These are phyloP conservation scores for Clusia tigrina DNA, from an alignment of 2,888 invertebrate species.

Conservation along the genomic window DNA sequence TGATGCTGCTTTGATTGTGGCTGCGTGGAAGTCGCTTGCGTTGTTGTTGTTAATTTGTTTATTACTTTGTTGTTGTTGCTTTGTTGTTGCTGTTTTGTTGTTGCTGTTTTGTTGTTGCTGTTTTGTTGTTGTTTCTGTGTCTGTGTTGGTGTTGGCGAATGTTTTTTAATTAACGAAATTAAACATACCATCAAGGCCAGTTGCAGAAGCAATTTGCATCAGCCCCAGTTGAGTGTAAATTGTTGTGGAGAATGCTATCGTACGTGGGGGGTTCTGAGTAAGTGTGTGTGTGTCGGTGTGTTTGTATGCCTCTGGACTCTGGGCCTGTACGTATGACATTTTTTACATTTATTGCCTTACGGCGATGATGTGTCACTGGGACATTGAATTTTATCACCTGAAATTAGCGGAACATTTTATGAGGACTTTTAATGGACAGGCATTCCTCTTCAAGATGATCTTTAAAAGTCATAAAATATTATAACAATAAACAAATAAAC, in stretches of 20 bases:
- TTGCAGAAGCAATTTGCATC: background rate
- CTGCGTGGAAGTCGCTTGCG: too few relatives aligned
- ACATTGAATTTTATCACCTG: background rate
- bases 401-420: background rate
- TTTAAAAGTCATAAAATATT: too few relatives aligned
- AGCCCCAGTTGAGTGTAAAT: background rate
- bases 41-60: too few relatives aligned
- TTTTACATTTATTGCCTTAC: background rate
- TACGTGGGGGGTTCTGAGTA: background rate
- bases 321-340: background rate
- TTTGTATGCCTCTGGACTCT: background rate
- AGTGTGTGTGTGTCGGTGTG: background rate
- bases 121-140: background rate
- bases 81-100: background rate
- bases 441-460: too few relatives aligned
- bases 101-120: background rate
- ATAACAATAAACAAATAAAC: too few relatives aligned
- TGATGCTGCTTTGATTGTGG: background rate
- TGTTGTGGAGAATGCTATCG: background rate
- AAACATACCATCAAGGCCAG: background rate
- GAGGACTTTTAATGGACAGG: background rate
- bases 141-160: slow-evolving; percentile 3
- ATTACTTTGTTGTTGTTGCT: background rate
- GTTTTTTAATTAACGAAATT: slow-evolving; percentile 1
- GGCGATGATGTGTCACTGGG: background rate